Conservation (phyloP, 2,888 invertebrate genomes). For the Dynastes tityus region DNA sequence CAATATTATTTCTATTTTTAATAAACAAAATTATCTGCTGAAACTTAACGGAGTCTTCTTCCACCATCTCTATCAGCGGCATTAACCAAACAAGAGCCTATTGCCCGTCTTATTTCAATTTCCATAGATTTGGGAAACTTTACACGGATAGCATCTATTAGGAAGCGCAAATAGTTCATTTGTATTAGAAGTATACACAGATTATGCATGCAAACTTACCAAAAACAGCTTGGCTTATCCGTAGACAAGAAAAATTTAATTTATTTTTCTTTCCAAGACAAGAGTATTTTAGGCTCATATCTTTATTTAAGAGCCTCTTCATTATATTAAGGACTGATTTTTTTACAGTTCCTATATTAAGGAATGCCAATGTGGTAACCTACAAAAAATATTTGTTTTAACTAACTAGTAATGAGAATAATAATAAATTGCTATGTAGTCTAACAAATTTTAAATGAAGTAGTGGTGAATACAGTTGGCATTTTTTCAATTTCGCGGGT, state of each 20-base stretch:
- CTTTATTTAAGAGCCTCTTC: neutral
- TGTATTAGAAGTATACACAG: neutral
- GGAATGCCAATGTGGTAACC: neutral
- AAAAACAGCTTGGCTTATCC: neutral
- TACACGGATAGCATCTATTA: neutral
- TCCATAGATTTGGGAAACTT: neutral
- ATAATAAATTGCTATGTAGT: no score
- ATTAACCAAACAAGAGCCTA: neutral
- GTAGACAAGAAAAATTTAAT: neutral
- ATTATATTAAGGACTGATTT: neutral
- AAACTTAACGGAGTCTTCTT: neutral
- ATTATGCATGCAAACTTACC: constrained; percentile 3
- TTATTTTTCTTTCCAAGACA: constrained; percentile 5
- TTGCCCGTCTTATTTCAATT: neutral
- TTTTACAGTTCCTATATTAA: neutral
- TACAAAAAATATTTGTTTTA: no score
- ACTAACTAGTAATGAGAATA: no score
- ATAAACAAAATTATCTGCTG: no score
- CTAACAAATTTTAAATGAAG: no score
- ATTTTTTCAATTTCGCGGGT: no score
- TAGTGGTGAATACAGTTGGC: no score
- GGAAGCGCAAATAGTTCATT: neutral
- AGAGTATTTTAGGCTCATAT: neutral
- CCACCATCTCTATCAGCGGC: neutral
- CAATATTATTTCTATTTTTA: no score